phyloP scores from a whole-genome alignment of 2,888 invertebrate species.

The Linyphia triangularis region DNA sequence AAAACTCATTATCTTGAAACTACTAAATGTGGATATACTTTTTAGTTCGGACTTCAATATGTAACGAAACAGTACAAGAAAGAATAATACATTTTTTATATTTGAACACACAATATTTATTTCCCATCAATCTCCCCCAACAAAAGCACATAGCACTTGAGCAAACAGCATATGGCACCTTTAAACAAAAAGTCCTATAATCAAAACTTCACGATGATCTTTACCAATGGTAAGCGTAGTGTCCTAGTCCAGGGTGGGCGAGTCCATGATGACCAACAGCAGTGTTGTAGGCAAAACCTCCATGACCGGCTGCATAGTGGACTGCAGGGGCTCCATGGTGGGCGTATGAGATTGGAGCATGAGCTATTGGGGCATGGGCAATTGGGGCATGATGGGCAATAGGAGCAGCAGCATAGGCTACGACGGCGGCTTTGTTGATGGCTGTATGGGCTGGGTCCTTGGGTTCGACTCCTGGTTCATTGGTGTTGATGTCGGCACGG shows the following conservation, averaged over 20 bases:
- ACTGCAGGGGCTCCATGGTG: neutral
- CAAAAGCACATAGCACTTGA: slow-evolving; percentile 58
- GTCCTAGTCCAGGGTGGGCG: slow-evolving; percentile 2
- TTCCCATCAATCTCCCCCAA: slow-evolving; percentile 16
- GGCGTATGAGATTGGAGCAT: neutral
- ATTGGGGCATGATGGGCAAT: slow-evolving; percentile 18
- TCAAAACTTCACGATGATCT: neutral
- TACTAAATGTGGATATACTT: too few species aligned
- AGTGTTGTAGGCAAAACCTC: slow-evolving; percentile 68
- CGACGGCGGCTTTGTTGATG: slow-evolving; percentile 76
- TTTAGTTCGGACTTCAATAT: too few species aligned
- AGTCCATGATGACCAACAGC: slow-evolving; percentile 63
- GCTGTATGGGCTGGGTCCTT: slow-evolving; percentile 76
- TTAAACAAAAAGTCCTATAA: slow-evolving; percentile 21
- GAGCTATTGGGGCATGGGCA: slow-evolving; percentile 8
- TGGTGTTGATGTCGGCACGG: slow-evolving; percentile 76
- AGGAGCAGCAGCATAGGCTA: slow-evolving; percentile 28
- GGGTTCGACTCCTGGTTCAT: slow-evolving; percentile 77
- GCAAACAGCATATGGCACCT: slow-evolving; percentile 37
- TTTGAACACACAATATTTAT: slow-evolving; percentile 54
- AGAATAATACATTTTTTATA: too few species aligned
- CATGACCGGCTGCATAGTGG: slow-evolving; percentile 36
- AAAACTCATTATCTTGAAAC: too few species aligned
- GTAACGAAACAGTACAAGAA: too few species aligned
- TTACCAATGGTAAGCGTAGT: slow-evolving; percentile 54